Base-by-base conservation (phyloP, 2,113 vertebrate species). In the Syngnathus typhle region DNA sequence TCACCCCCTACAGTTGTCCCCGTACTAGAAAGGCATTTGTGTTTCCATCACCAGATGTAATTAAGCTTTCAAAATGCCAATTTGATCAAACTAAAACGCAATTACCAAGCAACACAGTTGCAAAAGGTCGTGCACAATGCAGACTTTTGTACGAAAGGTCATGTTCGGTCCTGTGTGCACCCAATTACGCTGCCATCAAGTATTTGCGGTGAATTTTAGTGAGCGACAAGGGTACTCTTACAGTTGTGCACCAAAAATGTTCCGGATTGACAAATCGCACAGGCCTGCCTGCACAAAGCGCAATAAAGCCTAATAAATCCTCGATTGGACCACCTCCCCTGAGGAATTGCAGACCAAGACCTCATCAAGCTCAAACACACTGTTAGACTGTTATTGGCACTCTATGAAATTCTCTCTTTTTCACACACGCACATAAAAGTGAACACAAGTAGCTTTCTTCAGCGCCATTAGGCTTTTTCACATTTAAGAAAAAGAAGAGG, bases 281-380 rank as follows among this genome's bases (percentile, higher is more conserved):
- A 65, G 60, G 76, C 73, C 81, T 80, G 74, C 76, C 78, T 73
- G 68, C 72, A 56, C 81, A 84, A 71, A 82, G 84, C 83, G 83
- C 82, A 87, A 84, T 85, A 83, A 87, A 78, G 79, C 80, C 79
- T 83, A 86, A 86, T 90, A 87, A 86, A 79, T 81, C 72, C 70
- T 76, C 85, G 86, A 87, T 88, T 89, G 86, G 84, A 84, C 83
- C 79, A 71, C 79, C 77, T 88, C 88, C 85, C 88, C n/a, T 32
- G 64, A 85, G 88, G 85, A 89, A 85, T 83, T 74, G 72, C 78
- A 81, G 84, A 82, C 83, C 88, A 84, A 80, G 85, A 86, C 88
- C 84, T 89, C 87, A 89, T 89, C 86, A 89, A 79, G 88, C 77
- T 68, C 74, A 72, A 85, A 83, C 87, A 83, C 80, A 83, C 84